Evolutionary conservation across 2,113 vertebrate species (phyloP).

Genomic region (Callocephalon fimbriatum): DNA sequence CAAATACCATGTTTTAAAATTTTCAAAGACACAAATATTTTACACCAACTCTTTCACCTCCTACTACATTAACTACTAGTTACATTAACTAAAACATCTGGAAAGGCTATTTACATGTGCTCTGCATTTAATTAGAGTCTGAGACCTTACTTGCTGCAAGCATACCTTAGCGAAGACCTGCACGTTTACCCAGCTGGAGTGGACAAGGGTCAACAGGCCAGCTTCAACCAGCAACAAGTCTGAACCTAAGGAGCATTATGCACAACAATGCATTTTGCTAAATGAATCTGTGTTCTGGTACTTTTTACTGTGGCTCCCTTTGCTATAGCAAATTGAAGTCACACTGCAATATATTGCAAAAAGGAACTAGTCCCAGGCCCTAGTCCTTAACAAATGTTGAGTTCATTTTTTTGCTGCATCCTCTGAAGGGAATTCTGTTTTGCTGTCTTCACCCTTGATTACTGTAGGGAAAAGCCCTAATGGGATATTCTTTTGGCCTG

Average conservation of each 20-base stretch:
- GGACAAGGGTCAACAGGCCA: neutral
- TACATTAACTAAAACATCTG: neutral
- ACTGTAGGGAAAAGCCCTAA: conserved; percentile 48
- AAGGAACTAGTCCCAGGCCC: neutral
- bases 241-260: neutral
- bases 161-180: neutral
- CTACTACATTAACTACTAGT: neutral
- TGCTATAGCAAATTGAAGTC: neutral
- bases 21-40: neutral
- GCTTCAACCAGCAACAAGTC: neutral
- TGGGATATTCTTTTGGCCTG: conserved; percentile 5
- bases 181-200: neutral
- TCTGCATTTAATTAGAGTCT: neutral
- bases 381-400: neutral
- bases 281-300: neutral
- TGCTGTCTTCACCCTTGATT: conserved; percentile 50
- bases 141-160: neutral
- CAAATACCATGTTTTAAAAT: neutral
- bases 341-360: neutral
- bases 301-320: neutral
- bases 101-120: neutral
- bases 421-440: conserved; percentile 36
- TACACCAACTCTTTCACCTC: neutral
- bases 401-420: neutral
- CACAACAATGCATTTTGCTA: neutral